Evolutionary conservation across 2,797 vertebrate species (phyloP), one percentile per base, ranked within the genome.

Genomic region (Pangasius macronema): DNA sequence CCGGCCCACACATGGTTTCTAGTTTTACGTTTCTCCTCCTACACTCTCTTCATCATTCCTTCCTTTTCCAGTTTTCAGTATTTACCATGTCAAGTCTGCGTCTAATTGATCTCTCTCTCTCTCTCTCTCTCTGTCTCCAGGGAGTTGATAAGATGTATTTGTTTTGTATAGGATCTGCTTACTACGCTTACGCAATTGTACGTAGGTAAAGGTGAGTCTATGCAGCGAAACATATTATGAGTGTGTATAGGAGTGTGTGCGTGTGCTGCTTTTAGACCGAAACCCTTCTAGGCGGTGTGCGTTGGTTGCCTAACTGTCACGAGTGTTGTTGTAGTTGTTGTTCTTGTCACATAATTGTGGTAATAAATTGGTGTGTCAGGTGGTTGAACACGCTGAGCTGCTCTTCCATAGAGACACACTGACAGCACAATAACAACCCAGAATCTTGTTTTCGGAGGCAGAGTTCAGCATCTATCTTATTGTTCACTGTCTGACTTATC

Each of bases 271-370:
- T 1, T 65, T 20, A 51, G 65, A 63, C 11, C 83, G 81, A 88
- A 87, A 87, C 89, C 82, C 59, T 53, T 68, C 65, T 57, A 82
- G 73, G 83, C 24, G 42, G 51, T 20, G 51, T 51, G 33, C 75
- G 65, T 49, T 79, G 75, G 84, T 85, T 70, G 83, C 87, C 67
- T 73, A 89, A 84, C 83, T 86, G 70, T 88, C 84, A 76, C 42
- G 46, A 85, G 18, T 81, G 57, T 76, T 77, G 79, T 80, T 89
- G 30, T 42, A 79, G 49, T 87, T 90, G 70, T 91, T 90, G 92
- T 93, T 33, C 73, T 49, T n/a, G 87, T 95, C 95, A 89, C 89
- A 91, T 91, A 94, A 95, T 87, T 88, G 82, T 42, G 61, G 89
- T 79, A 87, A 59, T 87, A 86, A 87, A 79, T 87, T 39, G 57